phyloP scores from a whole-genome alignment of 1,140 invertebrate species.

The Chlorops oryzae region DNA sequence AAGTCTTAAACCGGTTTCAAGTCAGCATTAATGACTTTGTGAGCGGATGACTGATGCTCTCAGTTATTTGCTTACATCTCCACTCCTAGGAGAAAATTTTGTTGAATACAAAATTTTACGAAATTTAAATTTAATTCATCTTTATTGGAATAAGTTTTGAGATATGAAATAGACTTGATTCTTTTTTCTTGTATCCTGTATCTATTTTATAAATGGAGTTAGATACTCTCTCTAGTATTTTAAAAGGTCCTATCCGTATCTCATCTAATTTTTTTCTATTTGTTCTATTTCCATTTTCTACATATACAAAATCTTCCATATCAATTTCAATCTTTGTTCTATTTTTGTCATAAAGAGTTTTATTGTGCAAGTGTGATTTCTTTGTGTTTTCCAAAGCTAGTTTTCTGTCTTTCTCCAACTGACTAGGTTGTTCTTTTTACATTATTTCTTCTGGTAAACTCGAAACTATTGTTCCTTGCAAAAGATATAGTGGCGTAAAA shows the following conservation, averaged over 20 bases:
- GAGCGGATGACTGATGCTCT: no score
- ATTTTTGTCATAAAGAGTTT: constrained; percentile 20
- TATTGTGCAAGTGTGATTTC: constrained; percentile 12
- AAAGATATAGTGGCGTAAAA: constrained; percentile 36
- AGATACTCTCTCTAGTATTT: no score
- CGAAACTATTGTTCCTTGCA: constrained; percentile 30
- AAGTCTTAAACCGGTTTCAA: no score
- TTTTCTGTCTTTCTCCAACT: constrained; percentile 18
- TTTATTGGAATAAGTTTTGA: no score
- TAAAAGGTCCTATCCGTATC: constrained; percentile 20
- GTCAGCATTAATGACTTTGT: no score
- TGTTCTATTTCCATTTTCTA: constrained; percentile 25
- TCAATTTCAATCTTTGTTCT: constrained; percentile 14
- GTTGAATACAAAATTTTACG: no score
- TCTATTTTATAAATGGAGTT: no score
- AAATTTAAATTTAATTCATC: no score
- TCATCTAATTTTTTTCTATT: constrained; percentile 26
- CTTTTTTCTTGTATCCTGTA: no score
- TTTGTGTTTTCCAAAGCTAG: constrained; percentile 23
- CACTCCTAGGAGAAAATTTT: no score
- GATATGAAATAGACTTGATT: no score
- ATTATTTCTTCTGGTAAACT: constrained; percentile 32
- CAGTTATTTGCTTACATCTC: no score
- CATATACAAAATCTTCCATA: constrained; percentile 23
- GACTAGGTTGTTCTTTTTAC: constrained; percentile 14